phyloP scores from a whole-genome alignment of 2,113 vertebrate genomes.

The Malurus melanocephalus region DNA sequence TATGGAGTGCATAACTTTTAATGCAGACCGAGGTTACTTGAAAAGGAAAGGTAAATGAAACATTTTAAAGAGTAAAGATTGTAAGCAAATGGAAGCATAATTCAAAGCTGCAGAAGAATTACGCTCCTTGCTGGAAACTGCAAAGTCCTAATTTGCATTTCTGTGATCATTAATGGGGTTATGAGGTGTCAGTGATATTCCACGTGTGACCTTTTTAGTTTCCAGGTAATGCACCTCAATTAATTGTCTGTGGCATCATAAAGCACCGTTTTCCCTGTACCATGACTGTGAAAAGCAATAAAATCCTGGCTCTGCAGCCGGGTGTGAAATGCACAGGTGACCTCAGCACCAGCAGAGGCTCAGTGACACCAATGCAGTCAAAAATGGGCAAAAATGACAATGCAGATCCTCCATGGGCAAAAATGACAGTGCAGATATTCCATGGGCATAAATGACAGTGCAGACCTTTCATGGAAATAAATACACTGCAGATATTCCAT shows the following conservation, averaged over 20 bases:
- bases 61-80: conserved; percentile 54
- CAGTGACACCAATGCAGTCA: conserved; percentile 48
- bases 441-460: no score
- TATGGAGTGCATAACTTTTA: not conserved
- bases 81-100: conserved; percentile 61
- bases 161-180: conserved; percentile 67
- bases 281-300: conserved; percentile 64
- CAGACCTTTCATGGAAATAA: no score
- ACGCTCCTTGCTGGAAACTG: conserved; percentile 32
- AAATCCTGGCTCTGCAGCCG: conserved; percentile 65
- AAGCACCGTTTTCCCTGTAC: conserved; percentile 59
- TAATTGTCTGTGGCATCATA: conserved; percentile 75
- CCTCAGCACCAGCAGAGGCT: conserved; percentile 63
- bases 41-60: conserved; percentile 40
- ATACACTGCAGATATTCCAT: no score
- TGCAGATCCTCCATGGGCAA: conserved; percentile 40
- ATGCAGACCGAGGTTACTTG: not conserved
- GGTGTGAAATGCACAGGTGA: conserved; percentile 71
- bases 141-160: conserved; percentile 69
- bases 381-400: conserved; percentile 51
- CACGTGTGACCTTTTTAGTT: conserved; percentile 70
- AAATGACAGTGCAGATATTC: conserved; percentile 27
- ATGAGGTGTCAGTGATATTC: conserved; percentile 69
- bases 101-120: conserved; percentile 49
- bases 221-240: conserved; percentile 69